Percentiles rank a stretch among this genome's conserved stretches.
These are phyloP conservation scores for Labeo calbasu DNA, from an alignment of 2,797 vertebrate genomes.

Conservation along the genomic window DNA sequence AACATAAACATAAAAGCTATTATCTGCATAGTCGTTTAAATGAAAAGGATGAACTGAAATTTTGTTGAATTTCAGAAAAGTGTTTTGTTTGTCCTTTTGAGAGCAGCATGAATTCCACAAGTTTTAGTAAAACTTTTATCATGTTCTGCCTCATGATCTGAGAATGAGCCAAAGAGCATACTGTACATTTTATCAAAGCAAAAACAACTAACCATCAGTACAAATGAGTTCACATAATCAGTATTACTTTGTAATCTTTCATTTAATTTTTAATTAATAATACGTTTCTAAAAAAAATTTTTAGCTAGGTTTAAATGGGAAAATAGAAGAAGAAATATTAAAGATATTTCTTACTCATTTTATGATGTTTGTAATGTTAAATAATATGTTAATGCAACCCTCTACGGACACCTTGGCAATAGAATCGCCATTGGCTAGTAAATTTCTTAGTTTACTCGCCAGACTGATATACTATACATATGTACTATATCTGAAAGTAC, in stretches of 20 bases:
- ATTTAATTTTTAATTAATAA: too few species aligned
- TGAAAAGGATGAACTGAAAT: background rate
- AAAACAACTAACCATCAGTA: background rate
- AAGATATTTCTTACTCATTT: too few species aligned
- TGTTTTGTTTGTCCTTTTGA: background rate
- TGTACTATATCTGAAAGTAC: too few species aligned
- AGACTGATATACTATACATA: too few species aligned
- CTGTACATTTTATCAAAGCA: slow-evolving; percentile 1
- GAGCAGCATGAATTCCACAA: background rate
- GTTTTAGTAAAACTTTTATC: background rate
- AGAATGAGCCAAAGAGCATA: background rate
- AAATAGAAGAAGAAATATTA: too few species aligned
- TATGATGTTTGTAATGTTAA: too few species aligned
- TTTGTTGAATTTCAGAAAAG: background rate
- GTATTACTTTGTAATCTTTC: background rate
- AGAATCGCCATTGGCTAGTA: too few species aligned
- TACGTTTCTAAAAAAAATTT: too few species aligned
- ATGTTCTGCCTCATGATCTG: background rate
- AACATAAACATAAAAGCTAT: background rate
- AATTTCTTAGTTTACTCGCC: too few species aligned
- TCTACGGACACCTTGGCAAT: too few species aligned
- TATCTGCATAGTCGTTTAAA: background rate
- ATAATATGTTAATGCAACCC: too few species aligned
- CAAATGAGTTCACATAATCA: background rate
- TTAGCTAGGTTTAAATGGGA: too few species aligned